Evolutionary conservation across 2,888 invertebrate species (phyloP), one percentile per base, ranked within the genome.

Genomic region (Drosophila atripex): DNA sequence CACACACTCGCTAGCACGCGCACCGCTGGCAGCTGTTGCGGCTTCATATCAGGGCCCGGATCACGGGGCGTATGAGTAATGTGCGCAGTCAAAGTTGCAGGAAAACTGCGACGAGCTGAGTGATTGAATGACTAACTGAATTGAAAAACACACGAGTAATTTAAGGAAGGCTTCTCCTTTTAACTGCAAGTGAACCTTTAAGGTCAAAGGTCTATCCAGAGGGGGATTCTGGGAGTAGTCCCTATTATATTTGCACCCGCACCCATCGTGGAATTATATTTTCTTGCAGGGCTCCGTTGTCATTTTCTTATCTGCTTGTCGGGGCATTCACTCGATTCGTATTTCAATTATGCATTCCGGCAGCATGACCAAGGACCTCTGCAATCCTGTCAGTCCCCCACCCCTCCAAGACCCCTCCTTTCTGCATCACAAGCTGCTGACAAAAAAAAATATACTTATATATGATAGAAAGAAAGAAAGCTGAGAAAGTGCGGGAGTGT

Each of bases 261-360:
- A n/a, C n/a, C n/a, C 18, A 18, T 18, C 18, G 4, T 3, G 16
- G 39, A 3, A 39, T 8, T 35, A n/a, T n/a, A 35, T n/a, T 35
- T 14, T 14, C n/a, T 39, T 12, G 14, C n/a, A 3, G 49, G 28
- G 59, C 39, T 21, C 32, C 58, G n/a, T 35, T 32, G 38, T 56
- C 64, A 47, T 51, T 66, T 50, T 39, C 49, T 65, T 57, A 58
- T 66, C 58, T 69, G 53, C 53, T 53, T 51, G 60, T 51, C 54
- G 30, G 35, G 47, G 63, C 38, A 60, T 41, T 60, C 73, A 14
- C 61, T 68, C 52, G 80, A 68, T 76, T 80, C 82, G 75, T 68
- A 85, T 77, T 82, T 85, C 80, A 80, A 85, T 80, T 80, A 80
- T 80, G 82, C 85, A 80, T 80, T 85, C 80, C 77, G 76, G 51